Evolutionary conservation across 2,797 vertebrate species (phyloP).

Genomic region (Parotocinclus haroldoi): DNA sequence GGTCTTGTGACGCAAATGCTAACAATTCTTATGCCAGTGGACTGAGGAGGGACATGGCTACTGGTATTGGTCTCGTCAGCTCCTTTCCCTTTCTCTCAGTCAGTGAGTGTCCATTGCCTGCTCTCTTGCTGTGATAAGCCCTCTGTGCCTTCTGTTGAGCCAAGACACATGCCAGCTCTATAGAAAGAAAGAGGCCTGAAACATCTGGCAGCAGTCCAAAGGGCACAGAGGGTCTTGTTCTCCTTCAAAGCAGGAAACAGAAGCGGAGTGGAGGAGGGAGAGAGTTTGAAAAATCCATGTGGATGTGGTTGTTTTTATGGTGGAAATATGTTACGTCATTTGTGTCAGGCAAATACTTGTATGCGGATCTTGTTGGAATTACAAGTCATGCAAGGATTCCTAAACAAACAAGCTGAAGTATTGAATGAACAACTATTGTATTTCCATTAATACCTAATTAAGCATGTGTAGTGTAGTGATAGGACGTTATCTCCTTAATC

Average conservation of each 20-base stretch:
- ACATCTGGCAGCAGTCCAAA: slow-evolving; percentile 18
- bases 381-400: too few relatives aligned
- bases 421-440: too few relatives aligned
- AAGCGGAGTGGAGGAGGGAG: slow-evolving; percentile 25
- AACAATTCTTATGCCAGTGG: slow-evolving; percentile 38
- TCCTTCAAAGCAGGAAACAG: slow-evolving; percentile 20
- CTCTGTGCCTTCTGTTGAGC: slow-evolving; percentile 64
- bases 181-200: slow-evolving; percentile 55
- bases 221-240: slow-evolving; percentile 14
- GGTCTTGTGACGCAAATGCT: slow-evolving; percentile 43
- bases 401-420: too few relatives aligned
- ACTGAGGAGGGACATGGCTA: slow-evolving; percentile 42
- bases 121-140: slow-evolving; percentile 63
- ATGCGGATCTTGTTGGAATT: neutral
- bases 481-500: too few relatives aligned
- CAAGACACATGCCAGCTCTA: slow-evolving; percentile 39
- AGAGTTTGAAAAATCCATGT: slow-evolving; percentile 10
- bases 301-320: neutral
- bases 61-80: slow-evolving; percentile 32
- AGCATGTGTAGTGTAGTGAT: too few relatives aligned
- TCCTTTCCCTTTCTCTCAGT: slow-evolving; percentile 28
- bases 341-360: neutral
- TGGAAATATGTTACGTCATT: neutral
- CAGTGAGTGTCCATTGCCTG: slow-evolving; percentile 28
- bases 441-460: too few relatives aligned